These are phyloP conservation scores for Papilio aristodemus DNA, from an alignment of 1,140 invertebrate species.

Conservation along the genomic window DNA sequence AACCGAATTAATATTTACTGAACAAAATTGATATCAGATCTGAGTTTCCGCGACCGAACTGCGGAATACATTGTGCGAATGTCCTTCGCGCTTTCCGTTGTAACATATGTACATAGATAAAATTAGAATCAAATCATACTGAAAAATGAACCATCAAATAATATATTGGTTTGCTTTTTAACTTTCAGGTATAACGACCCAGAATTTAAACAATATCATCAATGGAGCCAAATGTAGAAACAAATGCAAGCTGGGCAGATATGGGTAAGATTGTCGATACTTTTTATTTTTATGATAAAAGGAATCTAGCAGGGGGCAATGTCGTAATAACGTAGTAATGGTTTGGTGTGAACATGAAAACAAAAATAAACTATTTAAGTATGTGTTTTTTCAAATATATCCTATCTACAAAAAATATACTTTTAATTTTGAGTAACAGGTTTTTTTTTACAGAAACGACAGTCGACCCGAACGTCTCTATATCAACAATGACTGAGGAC, in stretches of 20 bases:
- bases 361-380: too few species aligned
- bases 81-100: too few species aligned
- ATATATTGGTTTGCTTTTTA: background rate
- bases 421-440: background rate
- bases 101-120: background rate
- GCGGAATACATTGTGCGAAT: too few species aligned
- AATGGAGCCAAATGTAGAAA: slow-evolving; percentile 28
- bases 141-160: background rate
- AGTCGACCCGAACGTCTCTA: slow-evolving; percentile 49
- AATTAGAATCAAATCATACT: background rate
- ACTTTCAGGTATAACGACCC: slow-evolving; percentile 1
- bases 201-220: background rate
- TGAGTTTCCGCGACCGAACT: too few species aligned
- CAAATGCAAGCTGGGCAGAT: slow-evolving; percentile 23
- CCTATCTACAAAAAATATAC: background rate
- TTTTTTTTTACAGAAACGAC: slow-evolving; percentile 53
- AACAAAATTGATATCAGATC: too few species aligned
- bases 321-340: too few species aligned
- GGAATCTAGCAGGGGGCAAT: too few species aligned
- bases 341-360: too few species aligned
- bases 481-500: slow-evolving; percentile 59
- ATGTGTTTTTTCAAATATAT: too few species aligned
- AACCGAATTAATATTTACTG: too few species aligned
- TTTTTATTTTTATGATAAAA: too few species aligned
- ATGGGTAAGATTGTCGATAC: slow-evolving; percentile 7